Conservation (phyloP, 2,113 vertebrate genomes). For the Brachypodius melanocephalos region DNA sequence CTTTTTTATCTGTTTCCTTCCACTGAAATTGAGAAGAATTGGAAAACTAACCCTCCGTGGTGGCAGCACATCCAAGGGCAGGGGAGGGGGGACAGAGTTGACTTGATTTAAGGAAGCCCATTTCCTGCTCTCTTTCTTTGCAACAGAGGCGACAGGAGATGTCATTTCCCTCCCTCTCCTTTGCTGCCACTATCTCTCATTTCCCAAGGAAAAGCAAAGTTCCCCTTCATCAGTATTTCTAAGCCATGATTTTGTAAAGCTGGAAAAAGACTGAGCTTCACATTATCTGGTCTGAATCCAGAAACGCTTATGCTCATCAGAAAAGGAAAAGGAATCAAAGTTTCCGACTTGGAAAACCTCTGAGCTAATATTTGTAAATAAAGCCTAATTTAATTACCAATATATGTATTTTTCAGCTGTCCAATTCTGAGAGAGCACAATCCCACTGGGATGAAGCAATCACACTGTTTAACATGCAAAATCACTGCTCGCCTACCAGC, state of each 20-base stretch:
- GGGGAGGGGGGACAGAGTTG: accelerated
- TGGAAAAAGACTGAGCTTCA: not conserved
- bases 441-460: not conserved
- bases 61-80: not conserved
- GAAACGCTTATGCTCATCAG: not conserved
- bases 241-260: not conserved
- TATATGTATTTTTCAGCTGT: not conserved
- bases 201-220: not conserved
- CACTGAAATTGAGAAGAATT: not conserved
- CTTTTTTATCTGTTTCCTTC: not conserved
- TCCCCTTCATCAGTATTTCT: not conserved
- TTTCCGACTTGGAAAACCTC: not conserved
- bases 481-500: not conserved
- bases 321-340: not conserved
- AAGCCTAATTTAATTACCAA: not conserved
- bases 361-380: constrained; percentile 1
- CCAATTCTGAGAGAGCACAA: not conserved
- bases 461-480: not conserved
- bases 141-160: not conserved
- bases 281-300: not conserved
- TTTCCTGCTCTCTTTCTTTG: not conserved
- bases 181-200: not conserved
- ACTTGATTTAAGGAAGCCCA: not conserved
- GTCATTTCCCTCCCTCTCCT: not conserved
- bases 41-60: not conserved